Evolutionary conservation across 2,113 vertebrate species (phyloP), one percentile per base, ranked within the genome.

Genomic region (Alaudala cheleensis): DNA sequence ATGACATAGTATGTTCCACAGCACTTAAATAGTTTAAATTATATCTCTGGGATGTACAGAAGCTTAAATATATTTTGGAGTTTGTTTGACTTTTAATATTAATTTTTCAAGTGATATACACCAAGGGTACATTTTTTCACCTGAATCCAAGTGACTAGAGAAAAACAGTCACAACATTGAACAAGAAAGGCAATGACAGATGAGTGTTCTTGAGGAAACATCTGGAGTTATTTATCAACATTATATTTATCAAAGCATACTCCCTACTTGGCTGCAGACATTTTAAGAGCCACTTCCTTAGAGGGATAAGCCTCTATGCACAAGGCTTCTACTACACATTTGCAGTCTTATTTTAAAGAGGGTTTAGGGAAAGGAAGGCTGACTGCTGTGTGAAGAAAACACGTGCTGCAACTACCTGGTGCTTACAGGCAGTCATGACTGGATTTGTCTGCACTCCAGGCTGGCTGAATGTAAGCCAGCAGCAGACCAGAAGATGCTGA

Each of bases 401-500:
- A 45, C 4, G 9, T 54, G 33, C 47, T 83, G 45, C 74, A 72
- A 8, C 50, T 53, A 58, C 54, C 45, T 15, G n/a, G n/a, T 4
- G 5, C 80, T 88, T 85, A 82, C 45, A 85, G 79, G 31, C 61
- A 72, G 74, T 57, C 37, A 1, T 2, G 5, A 21, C 57, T 39
- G 47, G 79, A 66, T 90, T 92, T 91, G 67, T 51, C 77, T 84
- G 84, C 65, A 16, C 78, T 85, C 44, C 81, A 91, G 73, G 70
- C 49, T 85, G 78, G 22, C 82, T 92, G 86, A 71, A 66, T 21
- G 22, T 6, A 44, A 78, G 86, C 72, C 94, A 91, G 72, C 76
- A 83, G 51, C 69, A 74, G 86, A 54, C 19, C 71, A 93, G 86
- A 96, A 88, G 82, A 90, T 93, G 72, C 90, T 1, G 56, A 91